A percentile compares a stretch with the other conserved stretches of the same genome.
phyloP scores from a whole-genome alignment of 1,140 invertebrate species.

The Chymomyza costata region DNA sequence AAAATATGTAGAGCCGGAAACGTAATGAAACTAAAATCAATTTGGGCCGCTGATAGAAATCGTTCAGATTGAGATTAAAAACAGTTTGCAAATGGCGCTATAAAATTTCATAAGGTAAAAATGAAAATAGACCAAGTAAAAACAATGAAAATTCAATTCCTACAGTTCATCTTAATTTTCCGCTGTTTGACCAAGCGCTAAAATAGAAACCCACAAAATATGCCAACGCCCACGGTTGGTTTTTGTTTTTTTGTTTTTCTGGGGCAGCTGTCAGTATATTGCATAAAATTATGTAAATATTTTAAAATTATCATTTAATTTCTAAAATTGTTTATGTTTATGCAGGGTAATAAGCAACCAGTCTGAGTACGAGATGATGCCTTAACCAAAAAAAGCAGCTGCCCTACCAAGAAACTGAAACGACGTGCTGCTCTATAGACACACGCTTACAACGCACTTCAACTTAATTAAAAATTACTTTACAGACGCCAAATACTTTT shows the following conservation, averaged over 20 bases:
- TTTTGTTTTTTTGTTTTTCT: neutral
- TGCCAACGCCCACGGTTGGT: conserved; percentile 1
- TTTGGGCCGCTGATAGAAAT: conserved; percentile 62
- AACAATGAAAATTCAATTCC: conserved; percentile 1
- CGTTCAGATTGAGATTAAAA: conserved; percentile 58
- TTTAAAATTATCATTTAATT: conserved; percentile 70
- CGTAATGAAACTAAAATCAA: conserved; percentile 70
- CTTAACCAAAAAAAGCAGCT: neutral
- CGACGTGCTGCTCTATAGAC: conserved; percentile 19
- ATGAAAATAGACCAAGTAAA: neutral
- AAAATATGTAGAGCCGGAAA: conserved; percentile 39
- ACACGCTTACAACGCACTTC: conserved; percentile 58
- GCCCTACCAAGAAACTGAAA: conserved; percentile 1
- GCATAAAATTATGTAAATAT: conserved; percentile 73
- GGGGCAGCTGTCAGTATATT: conserved; percentile 41
- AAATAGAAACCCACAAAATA: conserved; percentile 32
- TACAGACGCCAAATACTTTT: conserved; percentile 73
- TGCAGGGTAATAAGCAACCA: conserved; percentile 68
- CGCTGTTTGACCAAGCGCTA: conserved; percentile 36
- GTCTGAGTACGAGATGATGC: conserved; percentile 14
- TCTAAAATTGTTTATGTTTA: conserved; percentile 73
- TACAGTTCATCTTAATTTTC: conserved; percentile 41
- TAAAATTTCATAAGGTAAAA: conserved; percentile 45
- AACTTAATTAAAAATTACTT: conserved; percentile 73
- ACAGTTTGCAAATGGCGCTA: conserved; percentile 18